Conservation (phyloP, 2,797 vertebrate genomes). For the Lepilemur septentrionalis region DNA sequence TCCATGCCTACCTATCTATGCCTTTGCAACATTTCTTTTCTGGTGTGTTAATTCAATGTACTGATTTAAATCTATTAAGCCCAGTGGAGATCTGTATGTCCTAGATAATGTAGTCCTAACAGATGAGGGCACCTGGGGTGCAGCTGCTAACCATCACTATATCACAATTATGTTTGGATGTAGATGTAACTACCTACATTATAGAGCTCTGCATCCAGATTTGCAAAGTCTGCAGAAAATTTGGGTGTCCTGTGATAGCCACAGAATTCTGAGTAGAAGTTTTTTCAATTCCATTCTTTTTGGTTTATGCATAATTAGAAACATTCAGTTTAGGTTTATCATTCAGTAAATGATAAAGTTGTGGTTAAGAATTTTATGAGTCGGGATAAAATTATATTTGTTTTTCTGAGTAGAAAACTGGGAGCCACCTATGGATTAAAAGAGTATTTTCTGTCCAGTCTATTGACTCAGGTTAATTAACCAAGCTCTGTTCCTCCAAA, state of each 20-base stretch:
- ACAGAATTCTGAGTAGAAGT: slow-evolving; percentile 39
- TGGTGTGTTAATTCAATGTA: slow-evolving; percentile 47
- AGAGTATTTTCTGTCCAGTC: neutral
- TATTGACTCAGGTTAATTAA: neutral
- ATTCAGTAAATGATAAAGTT: neutral
- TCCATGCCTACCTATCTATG: neutral
- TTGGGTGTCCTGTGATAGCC: neutral
- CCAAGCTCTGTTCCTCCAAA: neutral
- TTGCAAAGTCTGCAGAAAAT: slow-evolving; percentile 23
- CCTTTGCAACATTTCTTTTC: slow-evolving; percentile 29
- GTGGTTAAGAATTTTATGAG: neutral
- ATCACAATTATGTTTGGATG: slow-evolving; percentile 12
- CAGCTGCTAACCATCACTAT: neutral
- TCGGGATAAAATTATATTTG: neutral
- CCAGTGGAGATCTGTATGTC: neutral
- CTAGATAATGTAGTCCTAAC: slow-evolving; percentile 33
- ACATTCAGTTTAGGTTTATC: neutral
- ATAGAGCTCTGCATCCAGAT: neutral
- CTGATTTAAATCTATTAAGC: slow-evolving; percentile 53
- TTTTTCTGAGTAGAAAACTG: neutral
- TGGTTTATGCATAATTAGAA: neutral
- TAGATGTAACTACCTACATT: neutral
- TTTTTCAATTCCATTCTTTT: neutral
- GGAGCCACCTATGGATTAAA: neutral
- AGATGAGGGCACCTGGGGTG: neutral